Percentiles rank a stretch among this genome's conserved stretches.
Conservation (phyloP, 2,888 invertebrate genomes). For the Deilephila porcellus region DNA sequence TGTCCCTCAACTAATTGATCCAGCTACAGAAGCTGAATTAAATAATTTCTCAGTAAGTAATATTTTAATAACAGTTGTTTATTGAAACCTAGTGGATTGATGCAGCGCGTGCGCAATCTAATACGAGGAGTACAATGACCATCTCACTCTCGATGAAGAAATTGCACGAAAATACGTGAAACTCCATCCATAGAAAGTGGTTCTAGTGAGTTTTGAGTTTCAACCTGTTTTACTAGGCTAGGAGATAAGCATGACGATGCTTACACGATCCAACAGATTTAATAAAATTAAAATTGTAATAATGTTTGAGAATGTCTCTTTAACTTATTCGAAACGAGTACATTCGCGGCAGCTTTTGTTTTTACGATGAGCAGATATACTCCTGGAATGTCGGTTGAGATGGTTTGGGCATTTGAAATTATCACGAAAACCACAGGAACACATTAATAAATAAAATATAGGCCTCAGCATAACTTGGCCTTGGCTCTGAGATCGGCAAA, state of each 20-base stretch:
- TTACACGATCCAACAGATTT: background rate
- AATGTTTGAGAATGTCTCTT: background rate
- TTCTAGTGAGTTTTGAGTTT: constrained; percentile 27
- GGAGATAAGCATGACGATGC: background rate
- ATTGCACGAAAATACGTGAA: constrained; percentile 32
- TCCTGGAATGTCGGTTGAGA: too few species aligned
- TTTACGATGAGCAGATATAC: too few species aligned
- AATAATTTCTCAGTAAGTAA: background rate
- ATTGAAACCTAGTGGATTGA: background rate
- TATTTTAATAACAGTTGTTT: background rate
- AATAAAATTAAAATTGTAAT: too few species aligned
- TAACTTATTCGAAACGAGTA: too few species aligned
- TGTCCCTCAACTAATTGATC: too few species aligned
- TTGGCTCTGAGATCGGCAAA: too few species aligned
- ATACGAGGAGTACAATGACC: background rate
- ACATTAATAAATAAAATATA: too few species aligned
- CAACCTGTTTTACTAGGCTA: constrained; percentile 28
- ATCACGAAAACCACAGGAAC: too few species aligned
- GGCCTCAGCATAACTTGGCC: too few species aligned
- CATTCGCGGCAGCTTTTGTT: too few species aligned
- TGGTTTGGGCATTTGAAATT: too few species aligned
- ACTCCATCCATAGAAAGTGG: constrained; percentile 33
- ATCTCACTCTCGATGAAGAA: constrained; percentile 31
- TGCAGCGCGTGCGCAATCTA: constrained; percentile 2
- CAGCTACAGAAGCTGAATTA: background rate